A percentile compares a stretch with the other conserved stretches of the same genome.
These are phyloP conservation scores for Alauda arvensis DNA, from an alignment of 2,797 vertebrate genomes.

Conservation along the genomic window DNA sequence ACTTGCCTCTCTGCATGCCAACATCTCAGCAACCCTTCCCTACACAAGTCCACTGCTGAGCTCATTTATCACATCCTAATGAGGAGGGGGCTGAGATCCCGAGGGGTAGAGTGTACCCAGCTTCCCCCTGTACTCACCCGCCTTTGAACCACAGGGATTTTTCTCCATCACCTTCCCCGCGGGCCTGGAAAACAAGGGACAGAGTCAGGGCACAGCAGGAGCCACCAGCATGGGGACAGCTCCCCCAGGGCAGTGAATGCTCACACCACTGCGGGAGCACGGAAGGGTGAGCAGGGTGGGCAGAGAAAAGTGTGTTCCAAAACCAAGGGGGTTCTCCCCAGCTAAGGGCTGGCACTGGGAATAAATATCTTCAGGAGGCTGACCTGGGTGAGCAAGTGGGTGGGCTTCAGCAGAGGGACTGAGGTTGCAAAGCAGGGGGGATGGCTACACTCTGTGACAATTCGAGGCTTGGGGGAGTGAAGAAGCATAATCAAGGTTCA, in stretches of 20 bases:
- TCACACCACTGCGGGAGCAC: background rate
- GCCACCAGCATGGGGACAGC: fast-evolving
- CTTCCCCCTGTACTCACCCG: conserved; percentile 77
- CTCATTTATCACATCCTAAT: background rate
- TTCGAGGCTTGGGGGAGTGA: background rate
- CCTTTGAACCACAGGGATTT: conserved; percentile 93
- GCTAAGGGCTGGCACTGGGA: background rate
- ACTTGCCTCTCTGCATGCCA: background rate
- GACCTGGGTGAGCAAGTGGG: background rate
- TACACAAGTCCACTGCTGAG: background rate
- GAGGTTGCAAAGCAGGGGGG: background rate
- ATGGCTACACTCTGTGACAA: background rate
- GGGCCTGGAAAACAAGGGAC: conserved; percentile 74
- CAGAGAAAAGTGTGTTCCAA: background rate
- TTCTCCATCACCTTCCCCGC: conserved; percentile 87
- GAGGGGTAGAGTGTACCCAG: background rate
- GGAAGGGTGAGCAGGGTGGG: background rate
- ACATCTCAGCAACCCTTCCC: background rate
- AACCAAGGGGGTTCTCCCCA: background rate
- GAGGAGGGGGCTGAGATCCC: background rate
- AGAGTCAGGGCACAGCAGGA: background rate
- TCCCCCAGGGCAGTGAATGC: background rate
- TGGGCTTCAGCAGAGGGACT: background rate
- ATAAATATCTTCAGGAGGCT: background rate
- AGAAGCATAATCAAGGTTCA: background rate